These are phyloP conservation scores for Chelon labrosus DNA, from an alignment of 2,797 vertebrate species.

Conservation along the genomic window DNA sequence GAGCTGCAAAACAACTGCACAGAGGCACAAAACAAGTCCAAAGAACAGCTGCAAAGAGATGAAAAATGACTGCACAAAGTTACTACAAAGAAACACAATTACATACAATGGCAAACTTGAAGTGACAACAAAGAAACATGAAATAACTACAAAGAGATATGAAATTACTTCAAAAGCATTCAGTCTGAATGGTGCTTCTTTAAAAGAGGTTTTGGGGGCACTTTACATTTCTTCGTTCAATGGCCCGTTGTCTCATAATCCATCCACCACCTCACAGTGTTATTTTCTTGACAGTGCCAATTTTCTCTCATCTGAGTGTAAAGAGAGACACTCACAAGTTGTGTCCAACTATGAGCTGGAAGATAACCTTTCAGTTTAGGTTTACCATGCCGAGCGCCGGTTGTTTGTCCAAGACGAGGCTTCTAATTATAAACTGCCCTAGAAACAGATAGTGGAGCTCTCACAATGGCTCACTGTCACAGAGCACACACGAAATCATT, in stretches of 20 bases:
- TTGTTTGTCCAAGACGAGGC: constrained; percentile 51
- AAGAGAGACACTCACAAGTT: background rate
- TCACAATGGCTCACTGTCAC: constrained; percentile 44
- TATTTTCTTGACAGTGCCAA: background rate
- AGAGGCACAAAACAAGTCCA: no score
- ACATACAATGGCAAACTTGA: no score
- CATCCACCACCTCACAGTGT: background rate
- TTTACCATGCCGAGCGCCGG: constrained; percentile 34
- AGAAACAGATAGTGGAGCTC: constrained; percentile 58
- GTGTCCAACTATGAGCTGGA: constrained; percentile 6
- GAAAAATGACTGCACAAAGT: no score
- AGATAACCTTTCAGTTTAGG: constrained; percentile 43
- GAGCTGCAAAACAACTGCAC: no score
- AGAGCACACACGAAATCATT: constrained; percentile 1
- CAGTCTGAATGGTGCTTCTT: background rate
- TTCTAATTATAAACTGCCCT: constrained; percentile 78
- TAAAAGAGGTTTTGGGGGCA: background rate
- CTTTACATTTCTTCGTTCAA: background rate
- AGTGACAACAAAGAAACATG: no score
- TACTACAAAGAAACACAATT: no score
- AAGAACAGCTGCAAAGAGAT: no score
- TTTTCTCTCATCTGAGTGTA: constrained; percentile 1
- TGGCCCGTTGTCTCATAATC: background rate
- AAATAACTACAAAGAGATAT: no score
- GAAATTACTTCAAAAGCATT: background rate